Percentiles rank a stretch among this genome's conserved stretches.
Evolutionary conservation across 2,888 invertebrate species (phyloP).

Genomic region (Ophion costatus): DNA sequence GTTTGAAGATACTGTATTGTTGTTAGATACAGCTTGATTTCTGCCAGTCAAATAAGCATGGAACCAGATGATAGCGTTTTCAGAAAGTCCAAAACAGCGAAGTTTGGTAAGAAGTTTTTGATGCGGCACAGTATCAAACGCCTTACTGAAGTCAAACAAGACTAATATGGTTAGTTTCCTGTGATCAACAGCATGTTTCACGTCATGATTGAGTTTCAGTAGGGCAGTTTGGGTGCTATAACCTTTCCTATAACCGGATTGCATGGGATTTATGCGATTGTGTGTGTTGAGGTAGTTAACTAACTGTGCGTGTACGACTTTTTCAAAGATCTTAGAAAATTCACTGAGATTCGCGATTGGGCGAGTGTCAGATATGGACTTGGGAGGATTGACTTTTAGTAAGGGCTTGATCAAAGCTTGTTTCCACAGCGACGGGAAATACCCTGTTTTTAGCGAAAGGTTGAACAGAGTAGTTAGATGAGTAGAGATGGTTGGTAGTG

Average conservation of each 20-base stretch:
- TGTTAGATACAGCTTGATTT: no score
- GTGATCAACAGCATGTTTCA: no score
- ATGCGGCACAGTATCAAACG: background rate
- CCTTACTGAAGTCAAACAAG: background rate
- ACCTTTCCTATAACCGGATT: background rate
- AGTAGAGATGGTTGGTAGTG: no score
- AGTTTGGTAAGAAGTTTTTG: background rate
- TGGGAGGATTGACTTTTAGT: background rate
- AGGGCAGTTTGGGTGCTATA: no score
- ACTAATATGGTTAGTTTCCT: no score
- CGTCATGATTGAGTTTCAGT: no score
- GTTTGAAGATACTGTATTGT: background rate
- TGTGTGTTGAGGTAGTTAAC: background rate
- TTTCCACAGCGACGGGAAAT: background rate
- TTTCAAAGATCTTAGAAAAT: background rate
- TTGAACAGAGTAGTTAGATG: no score
- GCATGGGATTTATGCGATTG: background rate
- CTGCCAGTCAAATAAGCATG: background rate
- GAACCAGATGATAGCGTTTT: background rate
- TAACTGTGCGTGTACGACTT: background rate
- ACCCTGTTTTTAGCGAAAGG: no score
- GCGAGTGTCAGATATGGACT: background rate
- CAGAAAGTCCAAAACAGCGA: background rate
- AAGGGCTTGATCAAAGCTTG: background rate
- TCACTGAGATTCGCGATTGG: constrained; percentile 13